These are phyloP conservation scores for Drosophila athabasca DNA, from an alignment of 1,140 invertebrate species.

Conservation along the genomic window DNA sequence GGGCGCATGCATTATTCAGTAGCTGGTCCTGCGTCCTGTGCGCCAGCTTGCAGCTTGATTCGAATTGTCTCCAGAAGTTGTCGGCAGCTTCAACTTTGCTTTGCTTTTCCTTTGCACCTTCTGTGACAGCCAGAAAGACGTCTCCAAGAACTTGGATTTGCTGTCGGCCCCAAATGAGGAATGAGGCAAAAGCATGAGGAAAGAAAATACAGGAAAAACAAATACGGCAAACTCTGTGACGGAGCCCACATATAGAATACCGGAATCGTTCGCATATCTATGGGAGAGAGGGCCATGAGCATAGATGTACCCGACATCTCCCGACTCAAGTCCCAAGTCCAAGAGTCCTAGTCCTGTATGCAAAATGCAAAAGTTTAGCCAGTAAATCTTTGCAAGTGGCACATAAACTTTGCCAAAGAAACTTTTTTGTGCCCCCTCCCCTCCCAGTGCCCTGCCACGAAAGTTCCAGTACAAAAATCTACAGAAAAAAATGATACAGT, in stretches of 20 bases:
- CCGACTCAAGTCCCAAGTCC: too few relatives aligned
- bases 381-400: conserved; percentile 82
- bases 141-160: conserved; percentile 59
- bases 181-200: conserved; percentile 5
- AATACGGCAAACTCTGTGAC: conserved; percentile 21
- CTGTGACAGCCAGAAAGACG: conserved; percentile 56
- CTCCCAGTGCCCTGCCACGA: conserved; percentile 1
- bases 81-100: conserved; percentile 36
- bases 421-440: conserved; percentile 46
- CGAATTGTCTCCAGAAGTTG: conserved; percentile 55
- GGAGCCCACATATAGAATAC: conserved; percentile 10
- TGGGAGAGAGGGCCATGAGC: not conserved
- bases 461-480: conserved; percentile 53
- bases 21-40: conserved; percentile 32
- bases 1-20: conserved; percentile 57
- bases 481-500: conserved; percentile 72
- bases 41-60: conserved; percentile 48
- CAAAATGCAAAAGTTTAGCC: conserved; percentile 80
- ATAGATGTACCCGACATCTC: conserved; percentile 1
- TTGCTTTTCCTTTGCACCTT: conserved; percentile 58
- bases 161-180: conserved; percentile 40
- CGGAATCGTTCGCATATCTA: conserved; percentile 37
- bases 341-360: conserved; percentile 48
- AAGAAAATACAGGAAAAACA: conserved; percentile 12
- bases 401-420: conserved; percentile 80